phyloP scores from a whole-genome alignment of 2,113 vertebrate genomes.

The Zosterops japonicus region DNA sequence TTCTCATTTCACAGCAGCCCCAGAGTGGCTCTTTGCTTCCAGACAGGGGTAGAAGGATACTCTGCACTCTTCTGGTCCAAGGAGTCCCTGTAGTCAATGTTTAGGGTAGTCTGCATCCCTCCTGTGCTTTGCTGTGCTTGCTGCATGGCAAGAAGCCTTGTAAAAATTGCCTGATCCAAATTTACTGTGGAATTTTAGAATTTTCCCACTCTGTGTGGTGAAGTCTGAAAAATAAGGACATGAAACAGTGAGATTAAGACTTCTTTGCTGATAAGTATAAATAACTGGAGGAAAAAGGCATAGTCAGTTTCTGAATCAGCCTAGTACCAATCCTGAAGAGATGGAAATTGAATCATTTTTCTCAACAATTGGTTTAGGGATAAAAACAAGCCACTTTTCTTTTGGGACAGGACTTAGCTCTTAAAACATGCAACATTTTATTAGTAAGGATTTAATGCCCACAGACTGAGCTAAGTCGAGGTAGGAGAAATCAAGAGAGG shows the following conservation, averaged over 20 bases:
- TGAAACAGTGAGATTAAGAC: background rate
- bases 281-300: background rate
- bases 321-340: background rate
- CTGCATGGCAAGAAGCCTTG: background rate
- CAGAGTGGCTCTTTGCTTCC: background rate
- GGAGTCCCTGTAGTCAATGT: background rate
- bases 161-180: background rate
- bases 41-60: background rate
- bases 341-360: background rate
- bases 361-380: background rate
- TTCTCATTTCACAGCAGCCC: background rate
- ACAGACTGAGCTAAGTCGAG: background rate
- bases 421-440: background rate
- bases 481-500: slow-evolving; percentile 25
- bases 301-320: background rate
- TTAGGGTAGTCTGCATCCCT: background rate
- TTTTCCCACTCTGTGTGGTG: background rate
- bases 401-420: background rate
- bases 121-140: background rate
- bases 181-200: background rate
- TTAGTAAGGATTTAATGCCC: background rate
- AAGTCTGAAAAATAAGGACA: background rate
- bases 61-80: background rate
- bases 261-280: background rate
- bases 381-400: background rate